Base-by-base conservation (phyloP, 1,140 invertebrate genomes). In the Drosophila gunungcola region DNA sequence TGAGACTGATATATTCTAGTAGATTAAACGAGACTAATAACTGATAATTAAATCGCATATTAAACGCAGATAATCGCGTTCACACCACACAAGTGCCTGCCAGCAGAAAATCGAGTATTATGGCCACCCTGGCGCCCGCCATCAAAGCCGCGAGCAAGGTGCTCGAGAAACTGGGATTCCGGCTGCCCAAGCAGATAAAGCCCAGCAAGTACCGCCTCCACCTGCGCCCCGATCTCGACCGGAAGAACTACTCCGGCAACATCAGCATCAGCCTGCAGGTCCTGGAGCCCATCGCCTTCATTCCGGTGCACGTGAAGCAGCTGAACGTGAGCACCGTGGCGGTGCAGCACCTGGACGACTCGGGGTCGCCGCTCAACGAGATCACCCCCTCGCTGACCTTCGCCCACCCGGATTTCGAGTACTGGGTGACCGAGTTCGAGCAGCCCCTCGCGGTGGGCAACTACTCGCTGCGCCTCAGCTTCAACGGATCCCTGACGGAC, bases 121-220 rank as follows among this genome's bases (percentile, higher is more conserved):
- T 90, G 88, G 46, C 54, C 27, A 63, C 82, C 34, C 7, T 91
- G 43, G 45, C 85, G 4, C 90, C 90, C 9, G 70, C 78, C 54
- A 58, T 91, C 6, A 72, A 61, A 56, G 72, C 88, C 21, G 83
- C 84, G 4, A 86, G 82, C 25, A 83, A 91, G 21, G 43, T 78
- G 13, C 53, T 91, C 51, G 34, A 88, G 3, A 89, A 93, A n/a
- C 25, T 93, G 16, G 73, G 78, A 27, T 94, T 94, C 75, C 93
- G 96, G 32, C 93, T 99, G 43, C 95, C 97, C 0, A 90, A 91
- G 6, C 93, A 95, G 57, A 93, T 97, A 1, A 92, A 93, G 11
- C 97, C 97, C 0, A 64, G 94, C 1, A 94, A 95, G 75, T 98
- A 98, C 89, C 95, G 96, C 56, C 89, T 98, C 1, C 94, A 93